phyloP scores from a whole-genome alignment of 2,797 vertebrate genomes.

The Melanotaenia maccullochi region DNA sequence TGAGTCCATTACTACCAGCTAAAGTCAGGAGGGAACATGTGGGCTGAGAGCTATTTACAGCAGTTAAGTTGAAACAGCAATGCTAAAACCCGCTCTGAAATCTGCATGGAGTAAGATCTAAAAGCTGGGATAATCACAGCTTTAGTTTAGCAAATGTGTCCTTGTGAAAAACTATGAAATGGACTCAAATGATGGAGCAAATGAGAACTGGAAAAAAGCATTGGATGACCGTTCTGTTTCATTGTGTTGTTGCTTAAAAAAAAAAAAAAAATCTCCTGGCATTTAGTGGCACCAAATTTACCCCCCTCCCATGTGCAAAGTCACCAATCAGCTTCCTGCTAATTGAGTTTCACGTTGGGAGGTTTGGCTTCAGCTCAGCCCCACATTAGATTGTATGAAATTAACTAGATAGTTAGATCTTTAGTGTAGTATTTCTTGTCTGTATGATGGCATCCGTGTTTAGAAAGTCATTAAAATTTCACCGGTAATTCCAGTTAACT shows the following conservation, averaged over 20 bases:
- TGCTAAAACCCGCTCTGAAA: slow-evolving; percentile 4
- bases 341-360: neutral
- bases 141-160: neutral
- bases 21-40: neutral
- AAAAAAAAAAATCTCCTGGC: neutral
- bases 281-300: neutral
- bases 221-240: neutral
- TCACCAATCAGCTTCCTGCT: neutral
- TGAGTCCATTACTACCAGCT: neutral
- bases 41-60: neutral
- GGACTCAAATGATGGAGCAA: neutral
- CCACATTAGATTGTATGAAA: neutral
- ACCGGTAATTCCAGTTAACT: slow-evolving; percentile 25
- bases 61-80: neutral
- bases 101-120: neutral
- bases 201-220: neutral
- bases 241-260: neutral
- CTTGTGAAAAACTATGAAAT: neutral
- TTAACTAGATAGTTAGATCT: neutral
- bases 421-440: slow-evolving; percentile 9
- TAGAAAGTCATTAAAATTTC: slow-evolving; percentile 13
- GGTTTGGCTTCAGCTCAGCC: neutral
- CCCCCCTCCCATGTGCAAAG: neutral
- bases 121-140: neutral
- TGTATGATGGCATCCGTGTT: slow-evolving; percentile 19